Evolutionary conservation across 53 echinoderm and acorn worm genomes (phyloP), one percentile per base, ranked within the genome.

Genomic region (Pentamera pediparva): DNA sequence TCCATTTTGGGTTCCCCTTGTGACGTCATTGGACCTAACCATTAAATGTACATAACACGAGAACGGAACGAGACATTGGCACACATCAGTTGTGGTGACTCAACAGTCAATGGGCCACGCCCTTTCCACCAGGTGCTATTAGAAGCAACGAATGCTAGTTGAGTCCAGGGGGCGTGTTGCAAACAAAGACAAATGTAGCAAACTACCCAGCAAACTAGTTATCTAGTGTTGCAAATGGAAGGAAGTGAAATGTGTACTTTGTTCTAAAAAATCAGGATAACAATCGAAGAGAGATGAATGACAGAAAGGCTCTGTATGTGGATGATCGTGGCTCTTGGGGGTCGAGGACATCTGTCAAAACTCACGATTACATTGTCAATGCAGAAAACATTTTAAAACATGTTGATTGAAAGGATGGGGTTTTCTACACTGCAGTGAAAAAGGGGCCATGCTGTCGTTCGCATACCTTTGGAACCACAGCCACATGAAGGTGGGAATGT

Each of bases 321-420:
- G 76, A 76, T 29, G 76, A 76, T 22, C 59, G 76, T 29, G 61
- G 61, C 26, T 17, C 37, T 0, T 76, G 76, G 76, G 24, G 36
- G 8, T 2, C 52, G 18, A 58, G 39, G 27, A 10, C 59, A 12
- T 76, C 76, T n/a, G 6, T 9, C 15, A 76, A 76, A 21, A 36
- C 25, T 36, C 76, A 76, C 43, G 8, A 60, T 37, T 76, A 76
- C 28, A 38, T 76, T 15, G 0, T 76, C 0, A 39, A 20, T 24
- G 61, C 12, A 10, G 35, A 57, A 35, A n/a, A 35, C 17, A 54
- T 26, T 5, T 54, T 54, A 22, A 9, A 54, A 2, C 28, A 54
- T 6, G 6, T 54, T 0, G 54, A 54, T 28, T 17, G 18, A 8
- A 54, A 54, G 10, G 54, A 19, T 18, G 54, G 54, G 3, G 4